Percentiles rank a stretch among this genome's conserved stretches.
Conservation (phyloP, 1,140 invertebrate species). For the Drosophila orosa region DNA sequence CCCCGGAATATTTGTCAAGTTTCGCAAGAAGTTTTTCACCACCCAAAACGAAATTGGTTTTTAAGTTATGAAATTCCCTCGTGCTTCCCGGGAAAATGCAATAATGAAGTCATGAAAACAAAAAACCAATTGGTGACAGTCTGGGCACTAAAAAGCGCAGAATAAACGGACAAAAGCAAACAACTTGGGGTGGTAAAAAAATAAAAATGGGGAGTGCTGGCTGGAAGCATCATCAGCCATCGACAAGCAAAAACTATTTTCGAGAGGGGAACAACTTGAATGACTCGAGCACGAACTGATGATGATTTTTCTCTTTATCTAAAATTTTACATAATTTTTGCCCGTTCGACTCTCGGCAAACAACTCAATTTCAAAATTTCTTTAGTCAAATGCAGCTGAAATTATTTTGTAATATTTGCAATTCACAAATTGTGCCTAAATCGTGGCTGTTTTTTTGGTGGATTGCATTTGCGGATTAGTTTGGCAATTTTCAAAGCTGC, state of each 20-base stretch:
- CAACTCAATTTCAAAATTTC: constrained; percentile 72
- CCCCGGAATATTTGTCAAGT: constrained; percentile 2
- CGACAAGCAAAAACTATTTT: constrained; percentile 34
- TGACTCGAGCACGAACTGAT: constrained; percentile 55
- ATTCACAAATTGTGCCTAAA: constrained; percentile 63
- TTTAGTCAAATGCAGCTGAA: constrained; percentile 35
- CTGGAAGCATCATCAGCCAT: constrained; percentile 22
- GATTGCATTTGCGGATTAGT: constrained; percentile 15
- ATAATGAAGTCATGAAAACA: constrained; percentile 62
- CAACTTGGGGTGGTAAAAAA: constrained; percentile 22
- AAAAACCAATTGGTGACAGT: constrained; percentile 58
- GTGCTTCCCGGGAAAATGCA: constrained; percentile 27
- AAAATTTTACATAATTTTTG: constrained; percentile 72
- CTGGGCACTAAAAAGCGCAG: constrained; percentile 8
- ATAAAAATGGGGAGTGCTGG: constrained; percentile 23
- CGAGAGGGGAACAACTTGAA: constrained; percentile 31
- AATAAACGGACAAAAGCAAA: constrained; percentile 23
- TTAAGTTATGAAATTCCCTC: constrained; percentile 67
- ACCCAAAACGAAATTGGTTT: constrained; percentile 16
- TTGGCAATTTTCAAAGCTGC: constrained; percentile 13
- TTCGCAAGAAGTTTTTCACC: constrained; percentile 8
- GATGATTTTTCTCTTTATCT: constrained; percentile 26
- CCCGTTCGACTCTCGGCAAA: constrained; percentile 20
- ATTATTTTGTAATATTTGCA: constrained; percentile 78
- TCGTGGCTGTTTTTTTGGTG: constrained; percentile 18